Base-by-base conservation (phyloP, 2,888 invertebrate genomes). In the Resseliella maxima region DNA sequence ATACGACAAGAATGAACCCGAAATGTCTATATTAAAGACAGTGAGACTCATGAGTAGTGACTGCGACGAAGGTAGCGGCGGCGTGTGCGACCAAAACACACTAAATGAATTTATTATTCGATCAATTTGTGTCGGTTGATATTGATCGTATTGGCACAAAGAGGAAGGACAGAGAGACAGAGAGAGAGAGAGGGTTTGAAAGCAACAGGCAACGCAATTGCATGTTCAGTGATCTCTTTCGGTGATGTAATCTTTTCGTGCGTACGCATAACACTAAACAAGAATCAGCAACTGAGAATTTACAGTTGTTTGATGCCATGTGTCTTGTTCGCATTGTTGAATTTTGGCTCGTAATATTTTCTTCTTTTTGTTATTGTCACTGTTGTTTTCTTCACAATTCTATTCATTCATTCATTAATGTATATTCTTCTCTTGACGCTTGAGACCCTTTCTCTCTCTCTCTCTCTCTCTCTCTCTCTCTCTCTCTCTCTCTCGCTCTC, bases 31-130 rank as follows among this genome's bases (percentile, higher is more conserved):
- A 72, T 72, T 72, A 12, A 8, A 24, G 15, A 15, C 5, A 24
- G 6, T 1, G 2, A 59, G 24, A 24, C 5, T 5, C 1, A 24
- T 3, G 31, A n/a, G 72, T 72, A 18, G 18, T 50, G 8, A 18
- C 18, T 8, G 46, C 2, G 8, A 18, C 46, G 1, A 18, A 8
- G 31, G 31, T 35, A 12, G 35, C n/a, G 72, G 27, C 31, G 12
- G 31, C 31, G 35, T 31, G 72, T 35, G 72, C 72, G 31, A 31
- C 15, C 31, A 72, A 72, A 27, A 72, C 31, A 72, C 72, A 72
- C 72, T 24, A 72, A 72, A 72, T 72, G 72, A 72, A 72, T 72
- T 31, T 72, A 31, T 72, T 72, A 72, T 72, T 72, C n/a, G 18
- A 72, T 72, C 72, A 72, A 15, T 72, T 72, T 12, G 27, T 27